Base-by-base conservation (phyloP, 1,140 invertebrate genomes). In the Pygmarrhopalites habei region DNA sequence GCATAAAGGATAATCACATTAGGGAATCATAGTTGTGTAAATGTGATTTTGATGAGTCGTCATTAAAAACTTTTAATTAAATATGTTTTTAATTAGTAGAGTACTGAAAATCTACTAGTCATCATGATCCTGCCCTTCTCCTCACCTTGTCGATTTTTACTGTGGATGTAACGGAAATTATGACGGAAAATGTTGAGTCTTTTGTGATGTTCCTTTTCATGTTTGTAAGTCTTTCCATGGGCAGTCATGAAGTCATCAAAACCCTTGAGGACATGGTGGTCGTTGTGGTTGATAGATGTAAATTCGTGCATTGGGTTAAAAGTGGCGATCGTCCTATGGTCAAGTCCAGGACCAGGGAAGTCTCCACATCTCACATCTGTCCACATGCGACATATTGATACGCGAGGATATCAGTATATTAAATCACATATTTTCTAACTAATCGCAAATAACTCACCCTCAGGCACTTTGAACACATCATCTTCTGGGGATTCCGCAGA, bases 231-330 rank as follows among this genome's bases (percentile, higher is more conserved):
- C 71, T 85, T 88, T 3, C 81, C 78, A 72, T 97, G 91, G 51
- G 81, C 82, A 0, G 71, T 78, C 70, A 85, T 85, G 73, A 94
- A 97, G 43, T 82, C 75, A 30, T 86, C 76, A 76, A 96, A 97
- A 72, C 86, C 84, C 51, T 80, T 76, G 41, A 90, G 78, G 1
- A 94, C 78, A 75, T 96, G 92, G 0, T 75, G 72, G 44, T 88
- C 84, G 68, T 81, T 78, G 72, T 87, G 82, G n/a, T n/a, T n/a
- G n/a, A n/a, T n/a, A n/a, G n/a, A n/a, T 39, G 96, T 80, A 72
- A 92, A 96, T 79, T 97, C 93, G 49, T 81, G 83, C 85, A 97
- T 95, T 3, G 94, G 94, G 78, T 97, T 96, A 74, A 92, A 91
- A 1, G 86, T 88, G 57, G 86, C 85, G 72, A 85, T 78, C 1